Evolutionary conservation across 2,888 invertebrate species (phyloP).

Genomic region (Diabrotica balteata): DNA sequence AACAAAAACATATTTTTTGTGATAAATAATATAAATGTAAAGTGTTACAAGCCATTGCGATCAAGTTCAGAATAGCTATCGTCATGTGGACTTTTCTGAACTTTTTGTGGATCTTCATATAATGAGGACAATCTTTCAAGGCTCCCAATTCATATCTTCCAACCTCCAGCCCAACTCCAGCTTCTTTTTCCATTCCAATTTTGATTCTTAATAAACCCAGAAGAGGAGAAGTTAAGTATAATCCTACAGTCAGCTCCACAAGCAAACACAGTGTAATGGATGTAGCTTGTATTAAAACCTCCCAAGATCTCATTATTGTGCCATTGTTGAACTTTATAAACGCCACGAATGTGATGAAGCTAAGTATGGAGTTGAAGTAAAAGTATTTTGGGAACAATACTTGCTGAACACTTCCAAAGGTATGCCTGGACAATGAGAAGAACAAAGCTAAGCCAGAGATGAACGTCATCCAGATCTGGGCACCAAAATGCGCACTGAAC

Average conservation of each 20-base stretch:
- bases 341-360: constrained; percentile 74
- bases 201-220: constrained; percentile 77
- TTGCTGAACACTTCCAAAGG: constrained; percentile 87
- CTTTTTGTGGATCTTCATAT: constrained; percentile 74
- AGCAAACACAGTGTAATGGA: constrained; percentile 72
- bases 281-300: constrained; percentile 68
- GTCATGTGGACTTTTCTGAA: constrained; percentile 80
- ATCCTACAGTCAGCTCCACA: constrained; percentile 77
- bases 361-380: constrained; percentile 77
- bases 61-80: constrained; percentile 84
- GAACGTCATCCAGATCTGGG: constrained; percentile 94
- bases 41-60: constrained; percentile 71
- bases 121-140: constrained; percentile 79
- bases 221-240: constrained; percentile 79
- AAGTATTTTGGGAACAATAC: constrained; percentile 88
- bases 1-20: constrained; percentile 43
- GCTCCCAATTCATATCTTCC: constrained; percentile 76
- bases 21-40: constrained; percentile 72
- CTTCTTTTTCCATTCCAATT: constrained; percentile 75
- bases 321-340: constrained; percentile 71
- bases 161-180: constrained; percentile 81
- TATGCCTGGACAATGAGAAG: constrained; percentile 84
- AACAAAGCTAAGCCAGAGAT: constrained; percentile 87
- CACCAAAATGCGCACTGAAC: constrained; percentile 83
- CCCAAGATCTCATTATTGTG: constrained; percentile 58